Base-by-base conservation (phyloP, 2,797 vertebrate genomes). In the Lacerta viridis region DNA sequence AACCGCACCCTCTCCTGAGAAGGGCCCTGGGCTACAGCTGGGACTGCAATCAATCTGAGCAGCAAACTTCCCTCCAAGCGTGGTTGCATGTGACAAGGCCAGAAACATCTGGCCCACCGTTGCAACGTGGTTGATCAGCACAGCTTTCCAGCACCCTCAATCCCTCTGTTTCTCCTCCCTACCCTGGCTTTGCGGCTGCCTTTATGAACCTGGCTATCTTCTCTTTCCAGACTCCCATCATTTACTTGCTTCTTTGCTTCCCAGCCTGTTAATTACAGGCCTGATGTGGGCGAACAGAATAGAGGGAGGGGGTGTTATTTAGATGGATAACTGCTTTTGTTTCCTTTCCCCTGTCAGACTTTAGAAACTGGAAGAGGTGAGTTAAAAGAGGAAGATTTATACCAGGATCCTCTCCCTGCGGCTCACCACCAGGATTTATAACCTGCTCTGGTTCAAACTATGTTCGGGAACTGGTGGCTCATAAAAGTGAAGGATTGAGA, bases 341-440 rank as follows among this genome's bases (percentile, higher is more conserved):
- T 81, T 85, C 25, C 25, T 69, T 59, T 9, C 33, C 11, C 25
- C 66, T 33, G 76, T 81, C 82, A 77, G 79, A 75, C 23, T 36
- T 1, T 50, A 23, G 80, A 71, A 88, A 39, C 13, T 39, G 36
- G 0, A 36, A 11, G 20, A 61, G 69, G 71, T 59, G 82, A 84
- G 85, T 46, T 66, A 84, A 80, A 86, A 87, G 87, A 86, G 88
- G 79, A 87, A 85, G 85, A 84, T 89, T 85, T 85, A 89, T 2
- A 33, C 25, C 4, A 10, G 6, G 39, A 59, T 75, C 64, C 68
- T 84, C 83, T 81, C 83, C 69, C 79, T 1, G 41, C 3, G 59
- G 77, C 77, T 29, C 74, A 25, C 33, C 17, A 18, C 25, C 11
- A 17, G 25, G 71, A 85, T 89, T 89, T 89, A 89, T 46, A 33